Evolutionary conservation across 2,797 vertebrate species (phyloP).

Genomic region (Phataginus tricuspis): DNA sequence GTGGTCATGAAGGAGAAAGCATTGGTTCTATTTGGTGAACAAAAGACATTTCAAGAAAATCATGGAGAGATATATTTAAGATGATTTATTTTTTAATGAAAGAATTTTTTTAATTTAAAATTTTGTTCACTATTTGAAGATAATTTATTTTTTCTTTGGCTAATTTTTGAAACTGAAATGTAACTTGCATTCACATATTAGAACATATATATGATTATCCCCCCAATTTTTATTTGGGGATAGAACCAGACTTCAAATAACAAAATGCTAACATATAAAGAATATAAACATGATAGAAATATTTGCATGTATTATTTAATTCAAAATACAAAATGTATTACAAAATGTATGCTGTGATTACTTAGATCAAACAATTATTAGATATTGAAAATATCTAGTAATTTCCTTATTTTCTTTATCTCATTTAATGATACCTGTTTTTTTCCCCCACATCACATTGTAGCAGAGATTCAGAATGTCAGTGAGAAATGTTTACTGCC

Average conservation of each 20-base stretch:
- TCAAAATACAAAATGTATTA: neutral
- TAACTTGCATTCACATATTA: neutral
- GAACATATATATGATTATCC: neutral
- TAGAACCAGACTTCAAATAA: neutral
- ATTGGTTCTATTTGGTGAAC: neutral
- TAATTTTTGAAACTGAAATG: neutral
- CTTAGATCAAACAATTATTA: neutral
- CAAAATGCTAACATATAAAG: neutral
- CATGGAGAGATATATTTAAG: neutral
- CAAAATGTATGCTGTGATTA: neutral
- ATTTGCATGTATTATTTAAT: neutral
- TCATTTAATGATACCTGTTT: neutral
- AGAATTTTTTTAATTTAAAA: neutral
- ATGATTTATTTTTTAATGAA: neutral
- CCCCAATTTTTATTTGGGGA: neutral
- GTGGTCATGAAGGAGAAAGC: neutral
- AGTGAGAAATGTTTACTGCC: neutral
- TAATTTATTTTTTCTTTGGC: neutral
- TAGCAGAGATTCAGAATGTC: neutral
- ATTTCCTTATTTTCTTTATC: neutral
- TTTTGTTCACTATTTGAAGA: neutral
- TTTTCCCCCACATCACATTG: neutral
- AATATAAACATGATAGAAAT: neutral
- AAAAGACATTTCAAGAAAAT: neutral
- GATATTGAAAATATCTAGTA: neutral